These are phyloP conservation scores for Sminthopsis crassicaudata DNA, from an alignment of 2,113 vertebrate species.

Conservation along the genomic window DNA sequence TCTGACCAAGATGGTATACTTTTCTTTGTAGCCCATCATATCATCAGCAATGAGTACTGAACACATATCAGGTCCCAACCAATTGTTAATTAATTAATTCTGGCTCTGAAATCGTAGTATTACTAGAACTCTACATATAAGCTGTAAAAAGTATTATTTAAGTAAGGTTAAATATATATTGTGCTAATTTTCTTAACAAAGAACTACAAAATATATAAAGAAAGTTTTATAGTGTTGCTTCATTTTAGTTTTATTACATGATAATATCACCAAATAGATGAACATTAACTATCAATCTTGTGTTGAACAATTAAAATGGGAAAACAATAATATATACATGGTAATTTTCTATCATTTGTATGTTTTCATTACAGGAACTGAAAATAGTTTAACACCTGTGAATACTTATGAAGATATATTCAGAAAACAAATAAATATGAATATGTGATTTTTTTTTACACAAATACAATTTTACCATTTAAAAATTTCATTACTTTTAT, in stretches of 20 bases:
- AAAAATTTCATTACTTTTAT: constrained; percentile 16
- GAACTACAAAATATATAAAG: constrained; percentile 41
- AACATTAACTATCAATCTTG: constrained; percentile 15
- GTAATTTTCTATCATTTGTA: neutral
- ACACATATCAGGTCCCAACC: neutral
- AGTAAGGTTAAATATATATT: neutral
- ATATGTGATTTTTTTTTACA: neutral
- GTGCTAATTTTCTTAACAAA: constrained; percentile 28
- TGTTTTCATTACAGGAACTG: constrained; percentile 12
- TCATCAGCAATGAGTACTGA: neutral
- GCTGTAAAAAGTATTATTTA: neutral
- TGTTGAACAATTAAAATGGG: neutral
- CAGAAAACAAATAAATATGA: constrained; percentile 26
- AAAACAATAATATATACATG: constrained; percentile 24
- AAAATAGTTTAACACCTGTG: constrained; percentile 33
- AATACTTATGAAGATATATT: neutral
- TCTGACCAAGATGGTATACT: neutral
- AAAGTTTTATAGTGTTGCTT: neutral
- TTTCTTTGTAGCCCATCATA: neutral
- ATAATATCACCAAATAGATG: constrained; percentile 39
- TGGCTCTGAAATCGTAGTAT: neutral
- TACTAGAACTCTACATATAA: neutral
- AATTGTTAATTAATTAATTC: neutral
- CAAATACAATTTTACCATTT: constrained; percentile 8
- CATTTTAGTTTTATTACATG: neutral